Conservation (phyloP, 2,797 vertebrate species). For the Streptopelia turtur region DNA sequence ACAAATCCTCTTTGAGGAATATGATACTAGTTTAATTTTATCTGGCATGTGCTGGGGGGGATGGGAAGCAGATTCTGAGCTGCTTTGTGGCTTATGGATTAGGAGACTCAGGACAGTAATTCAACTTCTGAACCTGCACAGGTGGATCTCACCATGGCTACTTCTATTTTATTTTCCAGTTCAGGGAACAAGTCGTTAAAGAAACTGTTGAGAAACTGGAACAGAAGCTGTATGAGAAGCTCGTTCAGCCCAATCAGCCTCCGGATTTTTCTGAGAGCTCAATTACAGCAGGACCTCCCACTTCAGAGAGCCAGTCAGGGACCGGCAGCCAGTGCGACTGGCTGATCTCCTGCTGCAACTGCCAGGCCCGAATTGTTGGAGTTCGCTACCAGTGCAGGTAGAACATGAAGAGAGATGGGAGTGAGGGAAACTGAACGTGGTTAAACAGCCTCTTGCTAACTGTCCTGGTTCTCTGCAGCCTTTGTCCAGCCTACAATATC, state of each 20-base stretch:
- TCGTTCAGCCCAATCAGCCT: slow-evolving; percentile 81
- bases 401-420: neutral
- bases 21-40: neutral
- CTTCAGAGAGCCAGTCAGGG: slow-evolving; percentile 68
- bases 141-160: neutral
- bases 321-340: slow-evolving; percentile 83
- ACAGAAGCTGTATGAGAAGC: slow-evolving; percentile 90
- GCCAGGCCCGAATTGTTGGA: slow-evolving; percentile 88
- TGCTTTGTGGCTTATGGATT: neutral
- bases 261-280: slow-evolving; percentile 75
- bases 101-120: neutral
- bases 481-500: slow-evolving; percentile 92
- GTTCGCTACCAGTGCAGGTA: slow-evolving; percentile 98
- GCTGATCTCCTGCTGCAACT: slow-evolving; percentile 89
- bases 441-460: neutral
- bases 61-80: neutral
- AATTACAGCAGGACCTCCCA: slow-evolving; percentile 60
- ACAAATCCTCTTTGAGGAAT: neutral
- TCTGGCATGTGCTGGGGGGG: neutral
- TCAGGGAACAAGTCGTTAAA: slow-evolving; percentile 94
- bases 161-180: slow-evolving; percentile 75
- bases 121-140: fast-evolving
- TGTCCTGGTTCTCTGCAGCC: slow-evolving; percentile 70
- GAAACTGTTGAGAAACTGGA: slow-evolving; percentile 96
- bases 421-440: fast-evolving